Percentiles rank a stretch among this genome's conserved stretches.
These are phyloP conservation scores for Mactromeris polynyma DNA, from an alignment of 2,888 invertebrate species.

Conservation along the genomic window DNA sequence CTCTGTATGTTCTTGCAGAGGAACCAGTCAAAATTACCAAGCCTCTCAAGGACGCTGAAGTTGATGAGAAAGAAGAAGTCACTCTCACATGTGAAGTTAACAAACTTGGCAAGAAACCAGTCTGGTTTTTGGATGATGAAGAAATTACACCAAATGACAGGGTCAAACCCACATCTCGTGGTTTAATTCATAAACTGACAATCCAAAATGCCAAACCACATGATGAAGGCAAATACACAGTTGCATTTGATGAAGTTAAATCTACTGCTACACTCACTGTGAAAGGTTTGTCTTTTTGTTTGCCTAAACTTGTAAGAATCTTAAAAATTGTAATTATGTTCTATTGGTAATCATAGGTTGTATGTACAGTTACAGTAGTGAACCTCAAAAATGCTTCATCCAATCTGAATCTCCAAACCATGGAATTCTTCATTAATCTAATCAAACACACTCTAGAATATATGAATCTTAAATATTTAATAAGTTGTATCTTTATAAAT, in stretches of 20 bases:
- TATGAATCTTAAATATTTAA: too few species aligned
- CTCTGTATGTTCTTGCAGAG: conserved; percentile 66
- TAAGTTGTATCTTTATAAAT: too few species aligned
- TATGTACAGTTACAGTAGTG: too few species aligned
- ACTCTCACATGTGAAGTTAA: conserved; percentile 84
- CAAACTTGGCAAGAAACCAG: conserved; percentile 82
- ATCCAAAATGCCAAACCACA: conserved; percentile 81
- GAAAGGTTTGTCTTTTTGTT: conserved; percentile 75
- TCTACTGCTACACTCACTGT: conserved; percentile 82
- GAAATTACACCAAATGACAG: conserved; percentile 78
- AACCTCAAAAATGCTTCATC: too few species aligned
- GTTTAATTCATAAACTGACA: conserved; percentile 81
- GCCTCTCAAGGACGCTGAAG: conserved; percentile 82
- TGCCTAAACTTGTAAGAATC: too few species aligned
- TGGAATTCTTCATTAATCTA: too few species aligned
- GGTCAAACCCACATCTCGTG: conserved; percentile 79
- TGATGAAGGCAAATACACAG: conserved; percentile 86
- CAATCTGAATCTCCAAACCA: too few species aligned
- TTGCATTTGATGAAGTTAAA: conserved; percentile 80
- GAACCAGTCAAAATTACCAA: conserved; percentile 79
- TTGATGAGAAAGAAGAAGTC: conserved; percentile 80
- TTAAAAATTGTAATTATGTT: too few species aligned
- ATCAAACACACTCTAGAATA: too few species aligned
- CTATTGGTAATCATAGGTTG: too few species aligned
- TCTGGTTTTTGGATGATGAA: conserved; percentile 86